Percentiles rank a stretch among this genome's conserved stretches.
These are phyloP conservation scores for Strigamia maritima DNA, from an alignment of 2,888 invertebrate species.

Conservation along the genomic window DNA sequence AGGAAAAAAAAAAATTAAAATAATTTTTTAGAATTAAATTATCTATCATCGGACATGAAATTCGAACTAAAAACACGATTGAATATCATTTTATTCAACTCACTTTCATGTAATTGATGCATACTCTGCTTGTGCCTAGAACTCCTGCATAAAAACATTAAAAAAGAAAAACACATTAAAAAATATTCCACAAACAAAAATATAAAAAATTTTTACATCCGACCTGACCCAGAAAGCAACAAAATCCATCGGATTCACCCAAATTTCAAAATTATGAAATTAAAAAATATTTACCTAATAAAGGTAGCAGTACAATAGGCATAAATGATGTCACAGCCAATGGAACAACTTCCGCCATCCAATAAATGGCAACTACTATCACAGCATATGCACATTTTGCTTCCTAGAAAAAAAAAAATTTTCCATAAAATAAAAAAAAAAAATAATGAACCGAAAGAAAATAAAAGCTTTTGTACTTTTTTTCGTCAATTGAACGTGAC, in stretches of 20 bases:
- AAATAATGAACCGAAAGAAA: not conserved
- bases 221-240: not conserved
- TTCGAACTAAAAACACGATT: not conserved
- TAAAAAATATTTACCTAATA: conserved; percentile 62
- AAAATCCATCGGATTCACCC: not conserved
- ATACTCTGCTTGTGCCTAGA: conserved; percentile 56
- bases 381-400: conserved; percentile 72
- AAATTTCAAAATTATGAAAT: not conserved
- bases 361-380: conserved; percentile 74
- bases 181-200: not conserved
- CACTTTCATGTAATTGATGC: conserved; percentile 65
- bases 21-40: not conserved
- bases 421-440: conserved; percentile 35
- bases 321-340: conserved; percentile 78
- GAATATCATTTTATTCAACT: not conserved
- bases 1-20: conserved; percentile 41
- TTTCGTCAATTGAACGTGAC: conserved; percentile 17
- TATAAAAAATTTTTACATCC: not conserved
- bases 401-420: conserved; percentile 41
- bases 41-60: not conserved
- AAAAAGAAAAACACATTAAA: not conserved
- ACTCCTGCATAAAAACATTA: conserved; percentile 59
- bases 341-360: conserved; percentile 79
- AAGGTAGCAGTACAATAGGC: conserved; percentile 76
- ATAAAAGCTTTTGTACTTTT: conserved; percentile 5